Percentiles rank a stretch among this genome's conserved stretches.
Evolutionary conservation across 2,797 vertebrate species (phyloP).

Genomic region (Sandelia bainsii): DNA sequence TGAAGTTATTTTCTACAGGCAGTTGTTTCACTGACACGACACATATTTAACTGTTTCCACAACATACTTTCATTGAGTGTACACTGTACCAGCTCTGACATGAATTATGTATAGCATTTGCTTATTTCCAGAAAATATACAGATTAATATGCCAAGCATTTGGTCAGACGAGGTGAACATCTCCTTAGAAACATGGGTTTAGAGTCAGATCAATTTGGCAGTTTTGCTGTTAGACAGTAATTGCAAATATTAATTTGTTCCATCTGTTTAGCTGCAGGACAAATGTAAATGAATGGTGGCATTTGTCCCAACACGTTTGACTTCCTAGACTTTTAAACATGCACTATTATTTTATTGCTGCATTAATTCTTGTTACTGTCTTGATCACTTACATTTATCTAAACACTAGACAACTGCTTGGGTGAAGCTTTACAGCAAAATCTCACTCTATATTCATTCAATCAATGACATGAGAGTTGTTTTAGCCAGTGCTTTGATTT

Average conservation of each 20-base stretch:
- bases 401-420: slow-evolving; percentile 12
- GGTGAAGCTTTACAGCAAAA: slow-evolving; percentile 16
- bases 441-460: background rate
- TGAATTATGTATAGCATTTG: background rate
- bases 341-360: slow-evolving; percentile 3
- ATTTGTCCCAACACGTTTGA: slow-evolving; percentile 3
- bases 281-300: background rate
- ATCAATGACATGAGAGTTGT: slow-evolving; percentile 7
- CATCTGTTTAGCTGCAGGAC: slow-evolving; percentile 2
- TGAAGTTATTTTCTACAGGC: background rate
- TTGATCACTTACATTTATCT: slow-evolving; percentile 13
- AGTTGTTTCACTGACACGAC: background rate
- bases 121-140: background rate
- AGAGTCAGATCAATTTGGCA: background rate
- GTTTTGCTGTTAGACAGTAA: slow-evolving; percentile 6
- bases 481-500: slow-evolving; percentile 17
- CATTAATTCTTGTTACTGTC: slow-evolving; percentile 4
- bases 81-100: background rate
- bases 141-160: background rate
- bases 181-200: background rate
- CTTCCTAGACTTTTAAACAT: background rate
- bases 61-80: background rate
- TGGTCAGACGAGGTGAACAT: background rate
- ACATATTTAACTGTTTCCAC: background rate
- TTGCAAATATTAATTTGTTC: background rate